These are phyloP conservation scores for Malacoraja senta DNA, from an alignment of 2,797 vertebrate species.

Conservation along the genomic window DNA sequence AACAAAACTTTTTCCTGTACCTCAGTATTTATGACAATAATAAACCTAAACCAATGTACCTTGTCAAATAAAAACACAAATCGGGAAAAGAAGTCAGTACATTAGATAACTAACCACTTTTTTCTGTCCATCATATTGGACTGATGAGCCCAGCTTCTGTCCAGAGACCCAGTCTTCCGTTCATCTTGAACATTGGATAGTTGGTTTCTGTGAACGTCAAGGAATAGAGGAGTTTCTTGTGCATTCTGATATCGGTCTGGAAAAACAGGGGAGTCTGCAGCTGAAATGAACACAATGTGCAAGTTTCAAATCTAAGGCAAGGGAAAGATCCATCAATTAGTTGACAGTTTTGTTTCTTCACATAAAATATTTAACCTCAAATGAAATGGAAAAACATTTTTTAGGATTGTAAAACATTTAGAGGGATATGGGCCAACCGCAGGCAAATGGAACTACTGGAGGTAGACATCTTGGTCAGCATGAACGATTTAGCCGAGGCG, in stretches of 20 bases:
- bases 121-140: slow-evolving; percentile 57
- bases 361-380: neutral
- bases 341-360: neutral
- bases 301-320: neutral
- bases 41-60: no score
- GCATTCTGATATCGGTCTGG: slow-evolving; percentile 60
- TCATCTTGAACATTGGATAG: slow-evolving; percentile 48
- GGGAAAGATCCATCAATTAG: neutral
- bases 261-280: slow-evolving; percentile 25
- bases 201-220: slow-evolving; percentile 48
- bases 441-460: no score
- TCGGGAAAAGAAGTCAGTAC: neutral
- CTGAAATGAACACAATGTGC: neutral
- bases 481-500: no score
- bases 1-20: no score
- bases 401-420: no score
- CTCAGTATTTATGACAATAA: no score
- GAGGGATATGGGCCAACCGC: no score
- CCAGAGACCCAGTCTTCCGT: slow-evolving; percentile 56
- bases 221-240: slow-evolving; percentile 49
- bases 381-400: neutral
- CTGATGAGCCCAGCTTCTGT: slow-evolving; percentile 54
- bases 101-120: slow-evolving; percentile 62
- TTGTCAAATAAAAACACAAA: neutral
- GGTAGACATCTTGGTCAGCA: no score